Percentiles rank a stretch among this genome's conserved stretches.
phyloP scores from a whole-genome alignment of 2,797 vertebrate species.

The Bucorvus abyssinicus region DNA sequence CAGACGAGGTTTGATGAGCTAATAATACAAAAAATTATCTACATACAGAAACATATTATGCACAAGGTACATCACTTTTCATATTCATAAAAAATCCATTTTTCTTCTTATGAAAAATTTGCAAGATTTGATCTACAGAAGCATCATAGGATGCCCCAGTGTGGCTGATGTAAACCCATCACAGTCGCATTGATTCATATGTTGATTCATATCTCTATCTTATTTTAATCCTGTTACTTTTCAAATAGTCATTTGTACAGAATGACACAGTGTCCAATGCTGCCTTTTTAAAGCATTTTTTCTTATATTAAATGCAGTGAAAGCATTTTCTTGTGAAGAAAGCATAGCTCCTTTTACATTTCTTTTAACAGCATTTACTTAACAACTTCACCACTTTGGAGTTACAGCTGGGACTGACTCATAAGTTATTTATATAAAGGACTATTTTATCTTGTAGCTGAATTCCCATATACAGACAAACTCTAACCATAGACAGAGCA shows the following conservation, averaged over 20 bases:
- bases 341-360: constrained; percentile 56
- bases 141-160: background rate
- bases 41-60: constrained; percentile 18
- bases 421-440: constrained; percentile 71
- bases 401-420: constrained; percentile 71
- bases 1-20: constrained; percentile 11
- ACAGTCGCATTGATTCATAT: background rate
- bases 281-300: constrained; percentile 4
- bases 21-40: constrained; percentile 46
- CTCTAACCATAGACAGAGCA: constrained; percentile 47
- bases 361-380: constrained; percentile 63
- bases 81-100: background rate
- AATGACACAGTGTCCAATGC: background rate
- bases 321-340: constrained; percentile 66
- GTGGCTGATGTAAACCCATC: constrained; percentile 11
- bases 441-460: constrained; percentile 65
- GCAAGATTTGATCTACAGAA: constrained; percentile 6
- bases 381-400: constrained; percentile 56
- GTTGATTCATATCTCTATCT: constrained; percentile 2
- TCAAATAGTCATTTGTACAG: background rate
- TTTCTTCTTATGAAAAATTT: constrained; percentile 8
- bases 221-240: constrained; percentile 28
- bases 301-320: constrained; percentile 31
- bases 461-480: constrained; percentile 68
- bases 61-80: background rate